Base-by-base conservation (phyloP, 1,140 invertebrate species). In the Anastrepha obliqua region DNA sequence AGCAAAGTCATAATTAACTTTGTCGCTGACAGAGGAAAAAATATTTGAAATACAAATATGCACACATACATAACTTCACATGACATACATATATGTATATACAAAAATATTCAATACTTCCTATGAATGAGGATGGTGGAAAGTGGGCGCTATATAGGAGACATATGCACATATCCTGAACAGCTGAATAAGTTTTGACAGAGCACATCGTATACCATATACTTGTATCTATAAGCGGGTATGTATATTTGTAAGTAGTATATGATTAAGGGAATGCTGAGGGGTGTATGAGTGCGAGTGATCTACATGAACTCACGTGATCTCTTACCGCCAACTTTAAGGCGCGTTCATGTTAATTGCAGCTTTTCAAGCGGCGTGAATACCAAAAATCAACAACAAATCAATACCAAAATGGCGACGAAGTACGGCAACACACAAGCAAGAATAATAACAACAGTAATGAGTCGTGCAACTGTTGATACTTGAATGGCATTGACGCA, bases 101-200 rank as follows among this genome's bases (percentile, higher is more conserved):
- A 62, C 8, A 17, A 62, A 17, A 17, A 13, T n/a, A 62, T 55
- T 55, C 51, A 8, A 55, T 11, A 55, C 11, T 3, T 78, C 44
- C n/a, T 20, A 20, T 47, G 42, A 81, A n/a, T 42, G 47, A 55
- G 1, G 17, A n/a, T 3, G 3, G 0, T n/a, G 47, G 29, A 81
- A 6, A 81, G 47, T 29, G 47, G 74, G 29, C 8, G 74, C 47
- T 81, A 13, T 55, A 47, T 47, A 51, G 9, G 51, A 55, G 51
- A 55, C 51, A 55, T 55, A 55, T 55, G 51, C 11, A 55, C 51
- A 55, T 8, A 55, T 55, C 51, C 51, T 0, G 51, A 74, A 81
- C 74, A 81, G 74, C 74, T 81, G 74, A 81, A 15, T 55, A 29
- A 47, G 74, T 81, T 81, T 81, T 81, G 74, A 81, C 74, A 81